Conservation (phyloP, 2,888 invertebrate species). For the Pardosa pseudoannulata region DNA sequence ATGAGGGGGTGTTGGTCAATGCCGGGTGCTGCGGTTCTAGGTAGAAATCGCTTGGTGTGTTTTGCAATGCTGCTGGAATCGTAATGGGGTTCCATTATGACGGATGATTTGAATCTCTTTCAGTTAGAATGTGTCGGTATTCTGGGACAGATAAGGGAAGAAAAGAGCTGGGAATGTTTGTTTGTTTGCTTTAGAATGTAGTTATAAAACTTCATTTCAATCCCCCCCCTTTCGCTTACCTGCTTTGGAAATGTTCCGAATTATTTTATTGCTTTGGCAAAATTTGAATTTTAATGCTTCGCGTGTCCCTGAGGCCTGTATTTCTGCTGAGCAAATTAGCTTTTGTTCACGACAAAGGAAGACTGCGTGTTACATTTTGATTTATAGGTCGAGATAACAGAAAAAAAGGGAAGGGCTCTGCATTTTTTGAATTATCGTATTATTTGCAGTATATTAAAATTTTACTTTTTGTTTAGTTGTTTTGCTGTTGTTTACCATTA, state of each 20-base stretch:
- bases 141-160: neutral
- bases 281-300: neutral
- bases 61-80: neutral
- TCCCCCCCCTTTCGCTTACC: neutral
- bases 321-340: no score
- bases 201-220: neutral
- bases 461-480: no score
- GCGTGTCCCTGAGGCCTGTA: no score
- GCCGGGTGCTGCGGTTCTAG: constrained; percentile 19
- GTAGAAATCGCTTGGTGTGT: constrained; percentile 8
- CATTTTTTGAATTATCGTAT: no score
- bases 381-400: no score
- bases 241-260: neutral
- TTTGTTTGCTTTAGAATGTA: neutral
- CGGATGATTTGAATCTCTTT: neutral
- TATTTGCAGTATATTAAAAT: no score
- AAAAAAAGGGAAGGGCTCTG: no score
- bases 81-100: neutral
- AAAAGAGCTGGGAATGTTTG: neutral
- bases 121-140: neutral
- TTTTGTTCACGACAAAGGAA: no score
- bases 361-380: no score
- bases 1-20: constrained; percentile 40
- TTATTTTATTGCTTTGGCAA: neutral
- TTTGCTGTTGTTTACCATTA: no score